These are phyloP conservation scores for Cordilura impudica DNA, from an alignment of 2,888 invertebrate genomes.

Conservation along the genomic window DNA sequence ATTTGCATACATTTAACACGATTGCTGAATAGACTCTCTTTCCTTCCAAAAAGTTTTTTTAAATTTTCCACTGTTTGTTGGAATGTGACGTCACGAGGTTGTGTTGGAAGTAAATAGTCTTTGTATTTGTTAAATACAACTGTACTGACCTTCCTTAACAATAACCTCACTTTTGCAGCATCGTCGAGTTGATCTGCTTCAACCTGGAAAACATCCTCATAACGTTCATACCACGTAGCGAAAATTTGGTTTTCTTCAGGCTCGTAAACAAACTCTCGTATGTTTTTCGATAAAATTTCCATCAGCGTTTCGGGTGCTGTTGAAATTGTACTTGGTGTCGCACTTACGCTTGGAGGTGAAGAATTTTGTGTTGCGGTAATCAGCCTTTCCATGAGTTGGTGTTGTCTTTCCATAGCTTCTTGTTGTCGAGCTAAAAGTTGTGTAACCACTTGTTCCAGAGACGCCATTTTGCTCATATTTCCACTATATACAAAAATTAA, in stretches of 20 bases:
- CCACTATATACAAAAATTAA: too few relatives aligned
- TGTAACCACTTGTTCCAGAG: too few relatives aligned
- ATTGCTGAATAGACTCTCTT: slow-evolving; percentile 19
- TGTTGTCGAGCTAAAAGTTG: too few relatives aligned
- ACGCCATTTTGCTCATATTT: too few relatives aligned
- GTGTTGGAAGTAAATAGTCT: slow-evolving; percentile 36
- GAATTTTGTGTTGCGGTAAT: neutral
- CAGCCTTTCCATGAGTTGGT: slow-evolving; percentile 5
- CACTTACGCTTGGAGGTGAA: neutral
- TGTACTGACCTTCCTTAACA: slow-evolving; percentile 23
- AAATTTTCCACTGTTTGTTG: slow-evolving; percentile 17
- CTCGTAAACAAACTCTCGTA: slow-evolving; percentile 26
- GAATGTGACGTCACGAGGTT: slow-evolving; percentile 30
- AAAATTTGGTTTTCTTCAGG: slow-evolving; percentile 20
- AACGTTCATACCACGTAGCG: slow-evolving; percentile 20
- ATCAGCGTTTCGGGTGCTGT: slow-evolving; percentile 24
- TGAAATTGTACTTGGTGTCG: neutral
- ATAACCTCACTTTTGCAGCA: slow-evolving; percentile 40
- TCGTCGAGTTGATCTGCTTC: slow-evolving; percentile 35
- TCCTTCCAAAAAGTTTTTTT: slow-evolving; percentile 29
- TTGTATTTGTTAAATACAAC: slow-evolving; percentile 29
- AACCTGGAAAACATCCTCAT: slow-evolving; percentile 31
- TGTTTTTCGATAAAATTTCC: slow-evolving; percentile 25
- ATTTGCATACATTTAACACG: slow-evolving; percentile 4
- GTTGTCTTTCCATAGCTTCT: slow-evolving; percentile 26